Evolutionary conservation across 2,888 invertebrate species (phyloP), one percentile per base, ranked within the genome.

Genomic region (Chloroclystis v-ata): DNA sequence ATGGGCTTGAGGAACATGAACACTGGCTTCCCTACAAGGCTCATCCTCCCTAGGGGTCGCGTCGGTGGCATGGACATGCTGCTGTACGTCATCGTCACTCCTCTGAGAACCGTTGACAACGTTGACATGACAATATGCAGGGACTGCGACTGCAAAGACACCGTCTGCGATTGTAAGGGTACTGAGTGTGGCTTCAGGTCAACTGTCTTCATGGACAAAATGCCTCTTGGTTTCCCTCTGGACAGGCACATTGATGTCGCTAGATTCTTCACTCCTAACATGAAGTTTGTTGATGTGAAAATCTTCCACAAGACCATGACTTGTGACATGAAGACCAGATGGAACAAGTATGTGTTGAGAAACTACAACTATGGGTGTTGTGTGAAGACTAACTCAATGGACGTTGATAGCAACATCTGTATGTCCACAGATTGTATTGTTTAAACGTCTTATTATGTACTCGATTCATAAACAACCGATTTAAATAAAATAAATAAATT

Each of bases 31-130:
- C 94, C 95, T 1, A 87, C 90, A 14, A 91, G 93, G 60, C 82
- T 94, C 33, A 71, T 94, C 30, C 79, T 95, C 41, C 95, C 95
- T 35, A 93, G 86, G 64, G 95, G 95, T 68, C 90, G 75, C 57
- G 77, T 82, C 40, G 90, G 90, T 49, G 95, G 95, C 42, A 82
- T 92, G 80, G 88, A 90, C 13, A 90, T 90, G 86, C 84, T 91
- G 65, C 60, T 94, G 37, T 92, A 91, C 77, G 89, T 91, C 37
- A 89, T 92, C 52, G 86, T 92, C 9, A 86, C 86, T 26, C 91
- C 92, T 30, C 75, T 89, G 62, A 85, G 78, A 53, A 47, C 77
- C 33, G 78, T 84, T 0, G 83, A 85, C 25, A 82, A 73, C 1
- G 59, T 82, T 6, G 56, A 78, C 13, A 89, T 89, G 44, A 83